Base-by-base conservation (phyloP, 1,140 invertebrate genomes). In the Pygmarrhopalites habei region DNA sequence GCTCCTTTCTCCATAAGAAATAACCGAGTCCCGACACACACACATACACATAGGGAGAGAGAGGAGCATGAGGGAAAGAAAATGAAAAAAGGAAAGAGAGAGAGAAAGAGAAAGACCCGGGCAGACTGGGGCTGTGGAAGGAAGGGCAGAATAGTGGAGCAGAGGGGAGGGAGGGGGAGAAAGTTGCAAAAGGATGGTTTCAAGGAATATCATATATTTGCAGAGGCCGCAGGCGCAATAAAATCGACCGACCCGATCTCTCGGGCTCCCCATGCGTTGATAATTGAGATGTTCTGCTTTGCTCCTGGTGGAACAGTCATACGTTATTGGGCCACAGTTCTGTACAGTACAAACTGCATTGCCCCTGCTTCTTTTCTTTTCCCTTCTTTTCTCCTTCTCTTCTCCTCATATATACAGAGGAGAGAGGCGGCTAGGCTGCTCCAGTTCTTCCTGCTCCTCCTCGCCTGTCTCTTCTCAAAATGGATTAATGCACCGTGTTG, bases 201-300 rank as follows among this genome's bases (percentile, higher is more conserved):
- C 5, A 52, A 2, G 49, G 10, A 52, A 52, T 2, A 23, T 21
- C 4, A 29, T 21, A 52, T 29, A 52, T 52, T 53, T 61, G 49
- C 59, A 61, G 30, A 52, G 32, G 47, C 59, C 59, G 59, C 59
- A 61, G 53, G 59, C 59, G 59, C 59, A 41, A 61, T 63, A 39
- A 32, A 52, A 35, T 7, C 15, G 15, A 17, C 41, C 43, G 14
- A 57, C 58, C 58, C 62, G 62, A 64, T 64, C n/a, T n/a, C n/a
- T n/a, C n/a, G 30, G 30, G 55, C 53, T 64, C 60, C 56, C 41
- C 62, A 58, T 58, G 62, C 62, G 55, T 58, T 64, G 55, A 58
- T 58, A 58, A 53, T 58, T 64, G 62, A 64, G 62, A 64, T 47
- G 56, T 64, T 58, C 59, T 61, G 59, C 59, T 52, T n/a, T 51